Evolutionary conservation across 53 echinoderm and acorn worm genomes (phyloP), one percentile per base, ranked within the genome.

Genomic region (Hippasteria phrygiana): DNA sequence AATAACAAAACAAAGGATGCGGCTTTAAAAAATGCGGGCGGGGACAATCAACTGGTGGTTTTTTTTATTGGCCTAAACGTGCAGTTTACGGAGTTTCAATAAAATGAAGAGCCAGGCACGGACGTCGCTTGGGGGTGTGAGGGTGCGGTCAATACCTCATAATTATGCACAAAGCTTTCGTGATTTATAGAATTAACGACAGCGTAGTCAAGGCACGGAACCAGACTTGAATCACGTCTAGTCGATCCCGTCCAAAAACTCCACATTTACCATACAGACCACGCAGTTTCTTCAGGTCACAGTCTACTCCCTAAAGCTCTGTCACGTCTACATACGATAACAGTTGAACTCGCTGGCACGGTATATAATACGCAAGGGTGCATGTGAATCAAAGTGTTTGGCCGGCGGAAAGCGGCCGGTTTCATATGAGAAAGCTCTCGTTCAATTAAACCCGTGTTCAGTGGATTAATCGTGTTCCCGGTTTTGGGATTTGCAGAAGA

Each of bases 241-340:
- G 16, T 51, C 51, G 16, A 51, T 51, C 16, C 51, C 0, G 20
- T 51, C 18, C 8, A 13, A 51, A 16, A 2, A 17, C 51, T 2
- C 5, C 51, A 10, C 51, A 2, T 51, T 2, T 7, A 59, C 26
- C 17, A n/a, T 3, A 54, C 54, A 54, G 13, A 59, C 3, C n/a
- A 59, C 22, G n/a, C n/a, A n/a, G n/a, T n/a, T n/a, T n/a, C n/a
- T n/a, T n/a, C n/a, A n/a, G n/a, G n/a, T n/a, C n/a, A n/a, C n/a
- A n/a, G n/a, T n/a, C n/a, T 59, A 59, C 20, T 59, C 59, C 59
- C 59, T 24, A 24, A n/a, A 1, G 59, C 59, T 20, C 59, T 24
- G 59, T 59, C 59, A 59, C 59, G 59, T 59, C 59, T 59, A 59
- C 59, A 22, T 59, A 59, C 59, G 59, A 22, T 51, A 51, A 59